These are phyloP conservation scores for Seira sanloemensis DNA, from an alignment of 2,888 invertebrate genomes.

Conservation along the genomic window DNA sequence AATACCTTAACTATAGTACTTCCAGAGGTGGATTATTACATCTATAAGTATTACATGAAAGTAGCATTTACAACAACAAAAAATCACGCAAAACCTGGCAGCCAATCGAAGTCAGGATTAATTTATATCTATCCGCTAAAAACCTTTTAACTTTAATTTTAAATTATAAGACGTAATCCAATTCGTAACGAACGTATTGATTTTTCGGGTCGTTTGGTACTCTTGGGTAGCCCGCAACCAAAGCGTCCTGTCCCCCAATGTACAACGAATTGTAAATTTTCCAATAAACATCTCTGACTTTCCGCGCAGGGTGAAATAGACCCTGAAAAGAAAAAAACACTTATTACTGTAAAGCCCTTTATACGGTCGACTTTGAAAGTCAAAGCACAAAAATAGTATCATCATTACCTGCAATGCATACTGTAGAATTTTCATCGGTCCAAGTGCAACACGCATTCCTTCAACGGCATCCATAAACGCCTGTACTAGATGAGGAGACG, in stretches of 20 bases:
- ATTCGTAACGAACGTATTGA: slow-evolving; percentile 92
- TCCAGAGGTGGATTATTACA: neutral
- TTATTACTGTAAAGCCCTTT: too few relatives aligned
- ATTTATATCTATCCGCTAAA: slow-evolving; percentile 2
- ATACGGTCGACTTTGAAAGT: too few relatives aligned
- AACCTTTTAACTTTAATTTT: too few relatives aligned
- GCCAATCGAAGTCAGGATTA: neutral
- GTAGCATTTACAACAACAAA: neutral
- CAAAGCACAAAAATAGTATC: neutral
- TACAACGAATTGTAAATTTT: slow-evolving; percentile 99
- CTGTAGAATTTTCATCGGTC: slow-evolving; percentile 96
- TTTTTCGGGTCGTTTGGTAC: slow-evolving; percentile 97
- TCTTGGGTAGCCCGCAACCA: slow-evolving; percentile 98
- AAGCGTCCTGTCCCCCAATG: slow-evolving; percentile 98
- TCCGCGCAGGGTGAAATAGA: slow-evolving; percentile 98
- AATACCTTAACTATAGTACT: neutral
- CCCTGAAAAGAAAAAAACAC: slow-evolving; percentile 81
- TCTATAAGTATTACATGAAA: neutral
- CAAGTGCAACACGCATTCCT: slow-evolving; percentile 96
- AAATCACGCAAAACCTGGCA: neutral
- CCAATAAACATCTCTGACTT: slow-evolving; percentile 99
- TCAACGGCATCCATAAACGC: slow-evolving; percentile 99
- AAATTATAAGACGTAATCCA: slow-evolving; percentile 90
- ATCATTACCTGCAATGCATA: slow-evolving; percentile 93
- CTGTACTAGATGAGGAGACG: slow-evolving; percentile 99